Conservation (phyloP, 1,140 invertebrate genomes). For the Sycobia sp. region DNA sequence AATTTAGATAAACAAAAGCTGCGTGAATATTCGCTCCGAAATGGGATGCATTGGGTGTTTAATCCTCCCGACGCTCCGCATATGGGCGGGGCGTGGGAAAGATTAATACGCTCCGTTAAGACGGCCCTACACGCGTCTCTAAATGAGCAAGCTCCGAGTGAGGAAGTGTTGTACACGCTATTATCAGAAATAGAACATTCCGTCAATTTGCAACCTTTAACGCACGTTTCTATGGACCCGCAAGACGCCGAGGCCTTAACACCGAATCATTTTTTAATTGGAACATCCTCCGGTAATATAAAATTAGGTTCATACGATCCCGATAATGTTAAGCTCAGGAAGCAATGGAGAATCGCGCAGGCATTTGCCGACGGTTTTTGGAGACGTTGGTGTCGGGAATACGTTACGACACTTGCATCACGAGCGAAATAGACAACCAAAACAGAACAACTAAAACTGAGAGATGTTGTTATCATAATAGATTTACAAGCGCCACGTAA, state of each 20-base stretch:
- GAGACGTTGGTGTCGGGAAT: slow-evolving; percentile 28
- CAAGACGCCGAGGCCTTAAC: background rate
- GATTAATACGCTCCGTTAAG: background rate
- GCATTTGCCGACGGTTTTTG: slow-evolving; percentile 23
- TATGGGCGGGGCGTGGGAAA: background rate
- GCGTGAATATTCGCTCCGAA: background rate
- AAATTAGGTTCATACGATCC: background rate
- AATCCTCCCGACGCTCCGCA: background rate
- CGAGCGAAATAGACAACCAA: slow-evolving; percentile 8
- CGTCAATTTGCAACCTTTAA: slow-evolving; percentile 9
- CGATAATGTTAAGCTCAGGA: background rate
- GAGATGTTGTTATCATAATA: slow-evolving; percentile 6
- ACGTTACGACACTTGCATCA: slow-evolving; percentile 12
- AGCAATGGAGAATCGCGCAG: slow-evolving; percentile 4
- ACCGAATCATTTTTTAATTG: slow-evolving; percentile 6
- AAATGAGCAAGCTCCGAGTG: background rate
- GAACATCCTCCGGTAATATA: background rate
- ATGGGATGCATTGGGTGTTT: background rate
- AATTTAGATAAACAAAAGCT: background rate
- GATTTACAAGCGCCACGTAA: slow-evolving; percentile 10
- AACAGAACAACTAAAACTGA: background rate
- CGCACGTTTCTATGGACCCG: background rate
- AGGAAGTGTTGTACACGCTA: background rate
- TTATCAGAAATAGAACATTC: background rate
- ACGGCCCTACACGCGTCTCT: background rate